Percentiles rank a stretch among this genome's conserved stretches.
phyloP scores from a whole-genome alignment of 53 echinoderm and acorn worm genomes.

The Echinarachnius parma region DNA sequence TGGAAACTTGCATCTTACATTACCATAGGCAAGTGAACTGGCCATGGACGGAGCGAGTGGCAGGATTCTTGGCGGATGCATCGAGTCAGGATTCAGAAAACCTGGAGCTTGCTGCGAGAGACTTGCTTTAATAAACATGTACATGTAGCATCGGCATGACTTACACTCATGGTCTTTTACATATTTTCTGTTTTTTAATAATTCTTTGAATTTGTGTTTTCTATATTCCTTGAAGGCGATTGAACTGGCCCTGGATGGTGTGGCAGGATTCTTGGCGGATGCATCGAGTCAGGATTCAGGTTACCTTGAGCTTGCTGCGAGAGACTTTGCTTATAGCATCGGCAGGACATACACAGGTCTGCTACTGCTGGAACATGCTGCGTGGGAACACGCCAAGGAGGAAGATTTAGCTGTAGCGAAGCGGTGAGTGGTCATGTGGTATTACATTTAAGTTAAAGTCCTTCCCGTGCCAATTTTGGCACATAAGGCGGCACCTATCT shows the following conservation, averaged over 20 bases:
- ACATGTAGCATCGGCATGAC: conserved; percentile 76
- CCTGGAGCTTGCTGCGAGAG: conserved; percentile 80
- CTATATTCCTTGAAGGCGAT: too few species aligned
- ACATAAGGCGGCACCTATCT: too few species aligned
- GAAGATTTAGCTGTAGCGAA: conserved; percentile 60
- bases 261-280: conserved; percentile 11
- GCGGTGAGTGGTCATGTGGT: too few species aligned
- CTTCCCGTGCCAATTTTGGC: too few species aligned
- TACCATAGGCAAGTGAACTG: conserved; percentile 26
- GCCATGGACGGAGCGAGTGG: conserved; percentile 5
- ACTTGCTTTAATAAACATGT: too few species aligned
- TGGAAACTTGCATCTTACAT: too few species aligned
- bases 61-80: conserved; percentile 14
- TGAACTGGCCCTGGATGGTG: conserved; percentile 15
- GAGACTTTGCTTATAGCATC: conserved; percentile 87
- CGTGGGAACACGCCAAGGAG: conserved; percentile 58
- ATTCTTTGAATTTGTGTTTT: too few species aligned
- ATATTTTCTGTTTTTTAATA: too few species aligned
- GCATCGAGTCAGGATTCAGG: conserved; percentile 39
- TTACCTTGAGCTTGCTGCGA: conserved; percentile 70
- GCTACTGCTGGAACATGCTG: conserved; percentile 80
- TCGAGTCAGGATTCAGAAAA: conserved; percentile 39
- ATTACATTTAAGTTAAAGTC: too few species aligned
- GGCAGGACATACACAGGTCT: conserved; percentile 73
- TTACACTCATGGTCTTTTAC: too few species aligned